Evolutionary conservation across 1,140 invertebrate species (phyloP).

Genomic region (Oryctes rhinoceros): DNA sequence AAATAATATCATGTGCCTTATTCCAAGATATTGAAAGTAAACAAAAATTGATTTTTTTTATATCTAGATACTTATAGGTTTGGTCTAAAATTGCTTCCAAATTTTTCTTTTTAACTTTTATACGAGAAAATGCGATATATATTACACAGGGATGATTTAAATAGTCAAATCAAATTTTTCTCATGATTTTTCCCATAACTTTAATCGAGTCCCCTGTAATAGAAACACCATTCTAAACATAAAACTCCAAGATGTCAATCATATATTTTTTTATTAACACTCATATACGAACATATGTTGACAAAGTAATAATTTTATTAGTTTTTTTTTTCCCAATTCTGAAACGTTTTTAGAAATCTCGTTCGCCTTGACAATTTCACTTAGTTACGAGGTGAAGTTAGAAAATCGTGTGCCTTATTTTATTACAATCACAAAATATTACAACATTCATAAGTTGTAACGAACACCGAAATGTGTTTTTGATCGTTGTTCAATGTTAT

Average conservation of each 20-base stretch:
- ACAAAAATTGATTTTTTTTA: neutral
- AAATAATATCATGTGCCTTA: slow-evolving; percentile 26
- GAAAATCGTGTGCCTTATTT: slow-evolving; percentile 35
- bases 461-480: neutral
- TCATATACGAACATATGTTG: neutral
- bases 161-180: too few relatives aligned
- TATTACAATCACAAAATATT: slow-evolving; percentile 16
- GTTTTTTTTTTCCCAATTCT: too few relatives aligned
- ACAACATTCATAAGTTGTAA: neutral
- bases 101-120: too few relatives aligned
- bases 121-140: too few relatives aligned
- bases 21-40: neutral
- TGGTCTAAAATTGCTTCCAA: too few relatives aligned
- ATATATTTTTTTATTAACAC: neutral
- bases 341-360: too few relatives aligned
- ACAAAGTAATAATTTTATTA: neutral
- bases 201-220: too few relatives aligned
- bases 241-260: neutral
- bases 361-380: neutral
- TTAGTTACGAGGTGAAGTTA: slow-evolving; percentile 11
- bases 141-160: too few relatives aligned
- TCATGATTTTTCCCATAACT: too few relatives aligned
- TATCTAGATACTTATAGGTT: too few relatives aligned
- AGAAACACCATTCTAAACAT: neutral
- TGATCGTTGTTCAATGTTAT: slow-evolving; percentile 17